Conservation (phyloP, 2,113 vertebrate genomes). For the Colius striatus region DNA sequence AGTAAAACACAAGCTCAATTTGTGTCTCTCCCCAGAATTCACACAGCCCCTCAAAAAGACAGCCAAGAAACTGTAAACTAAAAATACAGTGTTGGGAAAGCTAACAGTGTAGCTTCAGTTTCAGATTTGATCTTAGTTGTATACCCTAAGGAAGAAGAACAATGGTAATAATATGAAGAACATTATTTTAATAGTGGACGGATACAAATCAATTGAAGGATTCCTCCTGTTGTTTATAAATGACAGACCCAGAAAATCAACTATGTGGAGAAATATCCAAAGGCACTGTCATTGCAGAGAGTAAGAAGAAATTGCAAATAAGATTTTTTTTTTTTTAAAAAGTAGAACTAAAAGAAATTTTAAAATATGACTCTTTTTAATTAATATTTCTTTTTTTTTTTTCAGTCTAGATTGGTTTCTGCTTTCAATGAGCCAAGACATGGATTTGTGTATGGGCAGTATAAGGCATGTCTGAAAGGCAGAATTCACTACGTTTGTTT, state of each 20-base stretch:
- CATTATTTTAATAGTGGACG: neutral
- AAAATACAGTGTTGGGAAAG: neutral
- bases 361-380: neutral
- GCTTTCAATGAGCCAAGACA: neutral
- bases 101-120: neutral
- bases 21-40: neutral
- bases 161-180: neutral
- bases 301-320: neutral
- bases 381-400: neutral
- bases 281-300: neutral
- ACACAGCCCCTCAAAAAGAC: neutral
- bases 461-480: accelerated
- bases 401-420: neutral
- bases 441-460: neutral
- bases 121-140: neutral
- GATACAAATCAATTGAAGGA: neutral
- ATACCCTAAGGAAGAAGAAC: neutral
- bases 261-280: neutral
- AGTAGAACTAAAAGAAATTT: neutral
- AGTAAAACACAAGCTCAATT: neutral
- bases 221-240: neutral
- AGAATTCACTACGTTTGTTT: neutral
- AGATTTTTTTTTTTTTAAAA: neutral
- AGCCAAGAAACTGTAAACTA: neutral
- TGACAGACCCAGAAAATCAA: neutral